These are phyloP conservation scores for Gnathonemus longibarbis DNA, from an alignment of 2,113 vertebrate genomes.

Conservation along the genomic window DNA sequence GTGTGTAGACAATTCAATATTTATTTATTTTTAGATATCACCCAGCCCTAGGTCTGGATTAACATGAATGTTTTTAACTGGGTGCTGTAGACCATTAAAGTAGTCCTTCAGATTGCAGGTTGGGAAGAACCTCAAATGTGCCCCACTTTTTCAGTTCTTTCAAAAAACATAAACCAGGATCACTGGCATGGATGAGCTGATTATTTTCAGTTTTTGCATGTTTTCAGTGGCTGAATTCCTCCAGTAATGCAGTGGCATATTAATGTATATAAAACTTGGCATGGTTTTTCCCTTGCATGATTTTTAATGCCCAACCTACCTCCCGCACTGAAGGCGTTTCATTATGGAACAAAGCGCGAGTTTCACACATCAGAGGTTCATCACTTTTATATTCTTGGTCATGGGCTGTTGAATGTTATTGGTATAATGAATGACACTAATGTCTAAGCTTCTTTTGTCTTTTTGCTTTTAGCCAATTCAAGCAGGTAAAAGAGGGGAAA, in stretches of 20 bases:
- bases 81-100: neutral
- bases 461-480: neutral
- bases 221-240: neutral
- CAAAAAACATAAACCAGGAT: neutral
- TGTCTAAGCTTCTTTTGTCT: neutral
- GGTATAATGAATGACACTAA: neutral
- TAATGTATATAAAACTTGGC: neutral
- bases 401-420: neutral
- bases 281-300: neutral
- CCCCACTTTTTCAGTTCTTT: neutral
- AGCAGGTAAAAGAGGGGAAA: neutral
- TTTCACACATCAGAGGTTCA: neutral
- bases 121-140: neutral
- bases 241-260: neutral
- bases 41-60: neutral
- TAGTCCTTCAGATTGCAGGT: neutral
- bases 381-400: neutral
- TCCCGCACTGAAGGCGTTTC: neutral
- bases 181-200: neutral
- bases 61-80: neutral
- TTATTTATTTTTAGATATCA: neutral
- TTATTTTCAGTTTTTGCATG: neutral
- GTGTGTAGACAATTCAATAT: neutral
- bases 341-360: neutral
- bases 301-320: neutral